Evolutionary conservation across 2,113 vertebrate species (phyloP).

Genomic region (Rhodinocichla rosea): DNA sequence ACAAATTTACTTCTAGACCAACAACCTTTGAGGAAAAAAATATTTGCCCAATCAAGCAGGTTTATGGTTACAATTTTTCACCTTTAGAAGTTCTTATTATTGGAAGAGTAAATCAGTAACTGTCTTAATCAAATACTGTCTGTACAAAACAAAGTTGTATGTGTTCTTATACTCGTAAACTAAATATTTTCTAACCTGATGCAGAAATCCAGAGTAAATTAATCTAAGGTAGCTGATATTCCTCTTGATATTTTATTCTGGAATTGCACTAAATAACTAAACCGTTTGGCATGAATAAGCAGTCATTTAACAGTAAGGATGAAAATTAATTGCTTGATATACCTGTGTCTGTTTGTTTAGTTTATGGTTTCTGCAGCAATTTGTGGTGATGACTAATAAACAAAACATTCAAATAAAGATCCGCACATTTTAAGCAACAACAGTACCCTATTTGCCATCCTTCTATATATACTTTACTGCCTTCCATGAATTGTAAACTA

Average conservation of each 20-base stretch:
- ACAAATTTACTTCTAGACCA: conserved; percentile 16
- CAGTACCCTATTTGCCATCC: not conserved
- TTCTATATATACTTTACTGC: not conserved
- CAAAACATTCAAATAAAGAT: not conserved
- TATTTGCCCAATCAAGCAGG: not conserved
- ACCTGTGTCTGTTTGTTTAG: not conserved
- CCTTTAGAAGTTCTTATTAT: not conserved
- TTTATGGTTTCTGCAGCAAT: not conserved
- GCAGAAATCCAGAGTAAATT: not conserved
- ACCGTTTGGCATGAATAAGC: not conserved
- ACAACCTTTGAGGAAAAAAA: not conserved
- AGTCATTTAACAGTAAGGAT: not conserved
- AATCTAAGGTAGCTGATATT: not conserved
- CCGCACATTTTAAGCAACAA: not conserved
- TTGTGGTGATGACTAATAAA: not conserved
- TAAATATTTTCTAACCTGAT: not conserved
- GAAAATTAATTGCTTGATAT: not conserved
- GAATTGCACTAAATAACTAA: not conserved
- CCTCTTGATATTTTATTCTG: not conserved
- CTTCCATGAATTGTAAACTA: not conserved
- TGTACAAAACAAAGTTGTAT: not conserved
- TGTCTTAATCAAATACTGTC: not conserved
- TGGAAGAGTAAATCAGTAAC: not conserved
- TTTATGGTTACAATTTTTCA: not conserved
- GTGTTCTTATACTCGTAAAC: not conserved